Percentiles rank a stretch among this genome's conserved stretches.
Conservation (phyloP, 2,113 vertebrate genomes). For the Festucalex cinctus region DNA sequence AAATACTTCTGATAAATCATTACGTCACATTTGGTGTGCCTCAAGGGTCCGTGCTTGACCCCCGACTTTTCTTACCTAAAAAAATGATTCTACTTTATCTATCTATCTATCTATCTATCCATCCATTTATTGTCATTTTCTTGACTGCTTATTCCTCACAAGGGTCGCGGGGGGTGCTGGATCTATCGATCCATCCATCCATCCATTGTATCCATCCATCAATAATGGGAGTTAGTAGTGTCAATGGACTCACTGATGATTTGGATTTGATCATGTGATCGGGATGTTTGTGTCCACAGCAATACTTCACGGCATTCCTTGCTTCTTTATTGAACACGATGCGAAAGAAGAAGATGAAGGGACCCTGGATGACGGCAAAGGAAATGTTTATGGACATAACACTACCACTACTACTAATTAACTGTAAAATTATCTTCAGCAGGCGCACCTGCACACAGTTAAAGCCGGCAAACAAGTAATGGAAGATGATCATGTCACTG, state of each 20-base stretch:
- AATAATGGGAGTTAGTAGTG: not conserved
- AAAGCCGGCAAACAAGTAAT: conserved; percentile 88
- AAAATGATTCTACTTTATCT: no score
- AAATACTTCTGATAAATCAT: not conserved
- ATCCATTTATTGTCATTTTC: no score
- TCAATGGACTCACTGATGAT: conserved; percentile 76
- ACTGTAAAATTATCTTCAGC: not conserved
- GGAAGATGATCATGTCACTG: conserved; percentile 88
- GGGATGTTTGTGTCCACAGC: conserved; percentile 77
- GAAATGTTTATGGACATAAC: not conserved
- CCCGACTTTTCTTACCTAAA: no score
- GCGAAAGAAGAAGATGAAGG: conserved; percentile 87
- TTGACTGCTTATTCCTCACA: no score
- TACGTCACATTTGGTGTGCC: not conserved
- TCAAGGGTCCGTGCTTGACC: not conserved
- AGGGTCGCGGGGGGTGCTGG: no score
- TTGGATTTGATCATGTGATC: conserved; percentile 85
- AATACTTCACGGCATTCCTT: conserved; percentile 80
- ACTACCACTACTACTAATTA: no score
- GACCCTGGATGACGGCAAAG: conserved; percentile 73
- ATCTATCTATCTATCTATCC: no score
- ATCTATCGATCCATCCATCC: no score
- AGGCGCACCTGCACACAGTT: conserved; percentile 84
- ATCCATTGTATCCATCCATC: no score
- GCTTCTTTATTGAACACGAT: conserved; percentile 88